Conservation (phyloP, 2,797 vertebrate species). For the Mycteria americana region DNA sequence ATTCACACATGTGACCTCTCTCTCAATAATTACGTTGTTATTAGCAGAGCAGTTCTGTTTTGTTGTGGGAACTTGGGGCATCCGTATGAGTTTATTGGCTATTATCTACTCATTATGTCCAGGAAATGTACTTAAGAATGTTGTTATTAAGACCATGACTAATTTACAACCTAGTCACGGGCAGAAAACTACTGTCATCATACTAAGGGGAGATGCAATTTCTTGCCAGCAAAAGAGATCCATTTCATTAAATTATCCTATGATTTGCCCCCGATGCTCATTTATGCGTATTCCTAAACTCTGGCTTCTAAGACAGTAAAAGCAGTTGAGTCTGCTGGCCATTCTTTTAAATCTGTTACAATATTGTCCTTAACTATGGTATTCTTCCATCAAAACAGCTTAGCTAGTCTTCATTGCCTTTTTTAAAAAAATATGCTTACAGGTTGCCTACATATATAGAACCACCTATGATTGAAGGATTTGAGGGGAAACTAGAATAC, state of each 20-base stretch:
- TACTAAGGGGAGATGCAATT: neutral
- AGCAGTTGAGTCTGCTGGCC: neutral
- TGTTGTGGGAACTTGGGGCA: neutral
- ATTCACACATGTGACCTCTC: neutral
- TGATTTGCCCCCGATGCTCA: neutral
- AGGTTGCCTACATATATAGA: neutral
- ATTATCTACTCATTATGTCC: neutral
- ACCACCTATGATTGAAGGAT: neutral
- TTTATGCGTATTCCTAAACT: neutral
- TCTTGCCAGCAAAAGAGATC: neutral
- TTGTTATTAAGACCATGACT: neutral
- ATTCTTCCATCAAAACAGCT: neutral
- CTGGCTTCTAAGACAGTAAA: neutral
- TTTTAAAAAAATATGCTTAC: neutral
- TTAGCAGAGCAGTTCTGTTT: neutral
- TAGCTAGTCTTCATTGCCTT: neutral
- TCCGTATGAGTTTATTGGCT: neutral
- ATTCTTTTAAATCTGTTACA: neutral
- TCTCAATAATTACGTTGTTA: neutral
- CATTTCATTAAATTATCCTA: neutral
- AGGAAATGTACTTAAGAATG: neutral
- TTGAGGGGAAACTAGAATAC: neutral
- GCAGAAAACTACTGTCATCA: neutral
- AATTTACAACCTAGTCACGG: neutral
- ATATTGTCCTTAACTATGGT: neutral